Evolutionary conservation across 2,888 invertebrate genomes (phyloP), one percentile per base, ranked within the genome.

Genomic region (Panopea generosa): DNA sequence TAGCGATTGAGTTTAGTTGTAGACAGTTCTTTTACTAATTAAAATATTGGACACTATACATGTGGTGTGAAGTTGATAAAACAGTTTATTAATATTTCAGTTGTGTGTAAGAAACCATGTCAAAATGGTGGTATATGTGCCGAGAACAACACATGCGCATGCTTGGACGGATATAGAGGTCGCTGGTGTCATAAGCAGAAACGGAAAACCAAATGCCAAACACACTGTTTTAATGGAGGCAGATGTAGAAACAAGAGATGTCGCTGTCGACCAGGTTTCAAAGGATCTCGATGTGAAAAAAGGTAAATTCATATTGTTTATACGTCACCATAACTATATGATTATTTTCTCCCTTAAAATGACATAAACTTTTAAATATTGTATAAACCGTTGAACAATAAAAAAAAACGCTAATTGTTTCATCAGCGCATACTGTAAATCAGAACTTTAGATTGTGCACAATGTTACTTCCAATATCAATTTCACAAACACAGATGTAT

Each of bases 231-330:
- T 83, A 97, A 97, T 92, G 97, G 97, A 7, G 98, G 98, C 0
- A 95, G 96, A 75, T 98, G 98, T 91, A 95, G 95, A 87, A 97
- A 97, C 50, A 96, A 98, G 93, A 95, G 96, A 91, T 98, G 98
- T 92, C 95, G 96, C 78, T 98, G 98, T 93, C 96, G 96, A 1
- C 94, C 94, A 49, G 97, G 97, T 9, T 96, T 96, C 85, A 95
- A 95, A 78, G 98, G 98, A 14, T 95, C 97, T 93, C 97, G 97
- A 93, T 98, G 98, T 93, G 97, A 98, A 94, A 83, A 96, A 43
- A 84, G 86, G 90, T 89, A 82, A 7, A 40, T 11, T 40, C 7
- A 11, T 40, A 11, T 40, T 40, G 7, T 40, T 40, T 40, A 40
- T 16, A 40, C 7, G 7, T 7, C 40, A 40, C 40, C 16, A 11